Percentiles rank a stretch among this genome's conserved stretches.
phyloP scores from a whole-genome alignment of 2,888 invertebrate species.

The Slavum lentiscoides region DNA sequence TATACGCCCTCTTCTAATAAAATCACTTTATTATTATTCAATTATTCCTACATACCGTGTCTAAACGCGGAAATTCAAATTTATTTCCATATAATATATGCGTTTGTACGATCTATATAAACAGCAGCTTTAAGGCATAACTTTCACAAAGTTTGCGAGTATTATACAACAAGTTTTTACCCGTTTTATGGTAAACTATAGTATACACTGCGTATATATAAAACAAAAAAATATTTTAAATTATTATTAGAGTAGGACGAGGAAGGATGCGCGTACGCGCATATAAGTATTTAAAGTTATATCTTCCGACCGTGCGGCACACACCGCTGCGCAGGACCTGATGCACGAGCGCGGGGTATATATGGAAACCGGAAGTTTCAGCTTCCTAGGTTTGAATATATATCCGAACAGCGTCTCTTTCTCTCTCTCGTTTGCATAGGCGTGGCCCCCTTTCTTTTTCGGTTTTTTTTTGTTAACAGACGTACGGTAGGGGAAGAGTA shows the following conservation, averaged over 20 bases:
- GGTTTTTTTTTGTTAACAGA: constrained; percentile 26
- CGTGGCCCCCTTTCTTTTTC: constrained; percentile 14
- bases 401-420: constrained; percentile 15
- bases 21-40: constrained; percentile 4
- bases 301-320: constrained; percentile 31
- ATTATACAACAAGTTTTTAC: constrained; percentile 28
- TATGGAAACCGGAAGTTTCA: constrained; percentile 46
- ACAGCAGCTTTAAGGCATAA: constrained; percentile 6
- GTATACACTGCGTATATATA: background rate
- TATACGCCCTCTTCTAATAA: too few species aligned
- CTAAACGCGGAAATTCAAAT: constrained; percentile 11
- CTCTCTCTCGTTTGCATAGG: constrained; percentile 42
- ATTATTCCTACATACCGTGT: background rate
- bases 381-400: constrained; percentile 51
- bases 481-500: constrained; percentile 10
- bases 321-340: too few species aligned
- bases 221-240: constrained; percentile 37
- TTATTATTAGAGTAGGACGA: constrained; percentile 29
- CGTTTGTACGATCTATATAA: too few species aligned
- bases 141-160: constrained; percentile 30
- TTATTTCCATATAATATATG: background rate
- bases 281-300: constrained; percentile 48
- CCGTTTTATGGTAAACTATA: constrained; percentile 17
- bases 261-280: background rate
- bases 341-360: background rate